Base-by-base conservation (phyloP, 2,113 vertebrate genomes). In the Oophaga pumilio region DNA sequence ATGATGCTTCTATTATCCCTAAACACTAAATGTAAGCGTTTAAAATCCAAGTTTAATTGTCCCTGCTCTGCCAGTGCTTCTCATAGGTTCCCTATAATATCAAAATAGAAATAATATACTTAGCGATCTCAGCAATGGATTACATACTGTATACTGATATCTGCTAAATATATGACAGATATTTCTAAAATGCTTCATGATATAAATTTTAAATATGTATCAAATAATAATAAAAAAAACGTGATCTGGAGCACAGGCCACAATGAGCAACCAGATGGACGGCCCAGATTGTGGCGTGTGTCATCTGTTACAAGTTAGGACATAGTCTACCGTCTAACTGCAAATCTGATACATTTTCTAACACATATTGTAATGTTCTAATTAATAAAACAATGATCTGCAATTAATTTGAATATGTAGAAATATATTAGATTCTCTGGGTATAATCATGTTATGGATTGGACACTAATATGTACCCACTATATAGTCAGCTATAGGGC, bases 231-330 rank as follows among this genome's bases (percentile, higher is more conserved):
- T 74, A 17, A 74, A 1, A 43, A 18, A 74, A 50, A 50, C n/a
- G 71, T 74, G 43, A 49, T 74, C 33, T 50, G 43, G 71, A 50
- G 33, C 71, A 74, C 33, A 73, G 28, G 17, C 69, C 33, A 49
- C 69, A 73, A 43, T 28, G 28, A 17, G 20, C 17, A 74, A 43
- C 71, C 71, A 74, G 71, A 74, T 74, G 71, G 71, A 74, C 8
- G 50, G 76, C 7, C 76, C 49, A 77, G 50, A 77, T 77, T 77
- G 76, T 53, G 28, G 49, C 22, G 24, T n/a, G 76, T 53, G 49
- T 77, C n/a, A 26, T 56, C 76, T 53, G 76, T n/a, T 77, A 77
- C 50, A 77, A 53, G 76, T 77, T 13, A 56, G 76, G 49, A 77
- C 49, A 53, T 77, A 26, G 53, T 77, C 76, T 77, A 26, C 49